Conservation (phyloP, 2,113 vertebrate genomes). For the Ondatra zibethicus region DNA sequence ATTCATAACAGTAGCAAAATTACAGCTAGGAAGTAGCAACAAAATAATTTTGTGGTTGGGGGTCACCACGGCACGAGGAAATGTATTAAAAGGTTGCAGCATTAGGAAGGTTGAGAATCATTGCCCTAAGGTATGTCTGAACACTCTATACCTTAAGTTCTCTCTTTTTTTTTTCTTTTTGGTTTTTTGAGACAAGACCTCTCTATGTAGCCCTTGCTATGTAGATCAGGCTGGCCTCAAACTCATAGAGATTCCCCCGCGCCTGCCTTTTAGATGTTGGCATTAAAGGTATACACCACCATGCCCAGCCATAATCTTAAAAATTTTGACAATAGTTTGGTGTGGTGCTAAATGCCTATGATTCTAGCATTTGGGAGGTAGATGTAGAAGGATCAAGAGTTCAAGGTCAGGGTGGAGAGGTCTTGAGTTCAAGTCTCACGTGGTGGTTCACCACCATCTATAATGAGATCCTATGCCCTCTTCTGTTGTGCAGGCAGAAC, state of each 20-base stretch:
- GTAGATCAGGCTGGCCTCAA: not conserved
- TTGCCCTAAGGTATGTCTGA: not conserved
- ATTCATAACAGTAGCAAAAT: not conserved
- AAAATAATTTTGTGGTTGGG: not conserved
- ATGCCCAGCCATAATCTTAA: slow-evolving; percentile 9
- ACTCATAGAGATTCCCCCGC: not conserved
- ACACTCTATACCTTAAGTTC: not conserved
- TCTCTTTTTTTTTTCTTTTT: not conserved
- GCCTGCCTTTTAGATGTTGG: not conserved
- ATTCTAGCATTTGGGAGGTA: not conserved
- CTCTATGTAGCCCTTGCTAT: not conserved
- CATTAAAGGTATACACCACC: not conserved
- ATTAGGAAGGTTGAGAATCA: not conserved
- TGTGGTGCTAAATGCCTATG: not conserved
- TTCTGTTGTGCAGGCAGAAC: no score
- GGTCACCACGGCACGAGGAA: not conserved
- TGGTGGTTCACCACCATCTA: no score
- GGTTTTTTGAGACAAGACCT: not conserved
- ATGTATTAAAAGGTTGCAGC: not conserved
- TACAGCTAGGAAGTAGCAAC: not conserved
- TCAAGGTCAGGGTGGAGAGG: not conserved
- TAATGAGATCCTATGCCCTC: no score
- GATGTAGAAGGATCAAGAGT: not conserved
- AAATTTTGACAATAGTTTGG: not conserved
- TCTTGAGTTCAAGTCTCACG: no score